These are phyloP conservation scores for Crotophaga sulcirostris DNA, from an alignment of 2,113 vertebrate genomes.

Conservation along the genomic window DNA sequence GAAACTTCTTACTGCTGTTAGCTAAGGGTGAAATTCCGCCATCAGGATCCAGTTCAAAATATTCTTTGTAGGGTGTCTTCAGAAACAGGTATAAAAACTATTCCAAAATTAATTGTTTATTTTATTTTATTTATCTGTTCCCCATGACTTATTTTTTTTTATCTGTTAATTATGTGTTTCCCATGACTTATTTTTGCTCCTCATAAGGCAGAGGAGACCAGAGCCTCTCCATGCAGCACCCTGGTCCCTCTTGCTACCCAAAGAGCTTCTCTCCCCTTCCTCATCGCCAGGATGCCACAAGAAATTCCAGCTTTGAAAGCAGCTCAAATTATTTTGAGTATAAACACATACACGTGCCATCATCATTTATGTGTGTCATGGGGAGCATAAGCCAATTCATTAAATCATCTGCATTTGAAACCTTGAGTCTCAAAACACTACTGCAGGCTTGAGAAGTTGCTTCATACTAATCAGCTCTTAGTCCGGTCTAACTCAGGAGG, in stretches of 20 bases:
- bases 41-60: not conserved
- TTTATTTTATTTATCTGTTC: not conserved
- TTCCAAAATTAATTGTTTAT: no score
- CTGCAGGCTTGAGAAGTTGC: not conserved
- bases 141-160: not conserved
- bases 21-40: not conserved
- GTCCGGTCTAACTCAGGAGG: fast-evolving
- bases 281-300: not conserved
- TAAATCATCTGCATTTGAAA: not conserved
- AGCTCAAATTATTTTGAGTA: not conserved
- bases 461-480: not conserved
- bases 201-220: not conserved
- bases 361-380: fast-evolving
- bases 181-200: not conserved
- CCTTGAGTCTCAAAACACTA: fast-evolving
- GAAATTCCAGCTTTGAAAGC: not conserved
- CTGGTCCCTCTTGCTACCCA: fast-evolving
- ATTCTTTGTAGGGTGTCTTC: fast-evolving
- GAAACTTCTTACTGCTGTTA: not conserved
- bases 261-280: not conserved
- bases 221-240: not conserved
- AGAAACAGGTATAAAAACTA: not conserved
- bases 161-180: no score
- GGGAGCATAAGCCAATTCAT: not conserved
- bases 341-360: fast-evolving